Base-by-base conservation (phyloP, 2,888 invertebrate genomes). In the Chorisops tibialis region DNA sequence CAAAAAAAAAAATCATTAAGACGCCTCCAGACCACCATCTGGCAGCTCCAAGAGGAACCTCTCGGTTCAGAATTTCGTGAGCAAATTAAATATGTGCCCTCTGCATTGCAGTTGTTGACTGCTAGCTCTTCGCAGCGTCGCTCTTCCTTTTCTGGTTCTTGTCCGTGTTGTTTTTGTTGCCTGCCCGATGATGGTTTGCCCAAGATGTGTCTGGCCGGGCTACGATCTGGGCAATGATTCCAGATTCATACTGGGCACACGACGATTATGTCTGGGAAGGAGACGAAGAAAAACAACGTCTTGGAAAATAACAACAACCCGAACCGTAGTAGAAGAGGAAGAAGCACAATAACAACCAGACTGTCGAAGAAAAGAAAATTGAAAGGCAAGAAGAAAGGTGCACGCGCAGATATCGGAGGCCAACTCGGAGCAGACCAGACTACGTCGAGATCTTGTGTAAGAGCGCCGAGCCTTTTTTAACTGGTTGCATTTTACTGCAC, bases 1-100 rank as follows among this genome's bases (percentile, higher is more conserved):
- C 4, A 30, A 14, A 21, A 56, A 45, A 56, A 30, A 9, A 30
- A 35, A n/a, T 30, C 12, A 11, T 30, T 16, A 18, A 45, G 45
- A 45, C 24, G 39, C 9, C 56, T 45, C 2, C 18, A 56, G 45
- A 56, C 56, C 52, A 54, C 41, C 56, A 45, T 56, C 45, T 56
- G 56, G 56, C 45, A 43, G 30, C 24, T 43, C 30, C 35, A 43
- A 35, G 24, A 30, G 30, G 30, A 30, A 30, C 2, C 30, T 30
- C 3, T 30, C 30, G 30, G 30, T 30, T 30, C 45, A 56, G 43
- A 24, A 56, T 18, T 56, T 45, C 24, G 16, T 16, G 43, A 11
- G n/a, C 56, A 45, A 45, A 56, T 37, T 56, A 45, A 45, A 35
- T 35, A 45, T 14, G 19, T 39, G 51, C 19, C 51, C 38, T 54